Base-by-base conservation (phyloP, 1,140 invertebrate genomes). In the Temnothorax curvispinosus region DNA sequence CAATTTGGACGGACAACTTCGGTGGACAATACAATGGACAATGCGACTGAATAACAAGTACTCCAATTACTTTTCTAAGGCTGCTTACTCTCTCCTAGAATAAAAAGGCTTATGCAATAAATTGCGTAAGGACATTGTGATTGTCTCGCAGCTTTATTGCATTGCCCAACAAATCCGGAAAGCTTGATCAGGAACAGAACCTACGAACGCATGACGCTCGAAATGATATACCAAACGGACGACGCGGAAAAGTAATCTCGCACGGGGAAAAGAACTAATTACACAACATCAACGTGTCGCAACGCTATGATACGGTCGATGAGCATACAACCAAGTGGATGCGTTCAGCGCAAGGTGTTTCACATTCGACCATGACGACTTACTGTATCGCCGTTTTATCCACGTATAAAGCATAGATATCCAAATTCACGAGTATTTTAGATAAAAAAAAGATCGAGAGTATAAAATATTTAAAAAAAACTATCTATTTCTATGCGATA, bases 281-380 rank as follows among this genome's bases (percentile, higher is more conserved):
- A 62, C 44, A 84, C n/a, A 84, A 84, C 54, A 15, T 41, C 15
- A 32, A 38, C 6, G 13, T 75, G 54, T 62, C 41, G 80, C 38
- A 84, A 84, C 18, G 5, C n/a, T 60, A 27, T 58, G 80, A 84
- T 72, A 84, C 80, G 80, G 54, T 75, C 18, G 69, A 60, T 62
- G 69, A 84, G 74, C 32, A 3, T 60, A 60, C 32, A 15, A 60
- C 27, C 35, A 50, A 54, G 47, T 41, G 32, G 44, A 80, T 41
- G 56, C 32, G 50, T 67, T 47, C 41, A 11, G 11, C 15, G 32
- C 13, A 58, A 82, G 21, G 9, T 21, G 11, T 47, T 74, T 74
- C 18, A 64, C 41, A 27, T 74, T 60, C n/a, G 18, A 67, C 9
- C 13, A 62, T 32, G 9, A 71, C n/a, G 15, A 75, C n/a, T 72